Conservation (phyloP, 2,888 invertebrate genomes). For the Leptinotarsa rubiginosa region DNA sequence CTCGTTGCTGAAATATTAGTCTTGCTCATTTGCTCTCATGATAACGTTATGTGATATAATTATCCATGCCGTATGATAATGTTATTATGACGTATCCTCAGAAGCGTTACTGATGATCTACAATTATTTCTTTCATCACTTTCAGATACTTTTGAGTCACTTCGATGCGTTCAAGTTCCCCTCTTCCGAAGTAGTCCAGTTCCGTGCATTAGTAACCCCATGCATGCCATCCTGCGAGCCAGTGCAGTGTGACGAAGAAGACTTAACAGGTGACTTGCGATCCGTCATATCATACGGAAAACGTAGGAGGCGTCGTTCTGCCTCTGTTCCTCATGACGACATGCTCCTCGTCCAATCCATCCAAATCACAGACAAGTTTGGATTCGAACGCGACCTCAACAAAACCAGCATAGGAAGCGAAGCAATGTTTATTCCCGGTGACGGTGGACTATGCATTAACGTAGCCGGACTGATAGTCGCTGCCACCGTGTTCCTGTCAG, state of each 20-base stretch:
- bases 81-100: too few relatives aligned
- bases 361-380: slow-evolving; percentile 93
- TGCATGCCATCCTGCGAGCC: slow-evolving; percentile 95
- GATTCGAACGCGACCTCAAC: slow-evolving; percentile 79
- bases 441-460: slow-evolving; percentile 77
- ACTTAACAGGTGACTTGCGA: slow-evolving; percentile 84
- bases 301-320: slow-evolving; percentile 77
- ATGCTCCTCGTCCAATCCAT: slow-evolving; percentile 91
- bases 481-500: slow-evolving; percentile 86
- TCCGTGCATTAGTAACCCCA: slow-evolving; percentile 94
- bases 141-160: slow-evolving; percentile 85
- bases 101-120: too few relatives aligned
- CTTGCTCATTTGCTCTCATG: too few relatives aligned
- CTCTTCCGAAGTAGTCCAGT: slow-evolving; percentile 93
- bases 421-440: slow-evolving; percentile 77
- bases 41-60: too few relatives aligned
- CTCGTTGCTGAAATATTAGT: too few relatives aligned
- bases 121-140: slow-evolving; percentile 44
- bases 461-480: slow-evolving; percentile 86
- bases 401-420: slow-evolving; percentile 71
- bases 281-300: slow-evolving; percentile 87
- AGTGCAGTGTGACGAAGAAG: slow-evolving; percentile 88
- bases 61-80: too few relatives aligned
- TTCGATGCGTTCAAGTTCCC: slow-evolving; percentile 98
- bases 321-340: slow-evolving; percentile 71